Conservation (phyloP, 2,797 vertebrate genomes). For the Gallinago nigripennis region DNA sequence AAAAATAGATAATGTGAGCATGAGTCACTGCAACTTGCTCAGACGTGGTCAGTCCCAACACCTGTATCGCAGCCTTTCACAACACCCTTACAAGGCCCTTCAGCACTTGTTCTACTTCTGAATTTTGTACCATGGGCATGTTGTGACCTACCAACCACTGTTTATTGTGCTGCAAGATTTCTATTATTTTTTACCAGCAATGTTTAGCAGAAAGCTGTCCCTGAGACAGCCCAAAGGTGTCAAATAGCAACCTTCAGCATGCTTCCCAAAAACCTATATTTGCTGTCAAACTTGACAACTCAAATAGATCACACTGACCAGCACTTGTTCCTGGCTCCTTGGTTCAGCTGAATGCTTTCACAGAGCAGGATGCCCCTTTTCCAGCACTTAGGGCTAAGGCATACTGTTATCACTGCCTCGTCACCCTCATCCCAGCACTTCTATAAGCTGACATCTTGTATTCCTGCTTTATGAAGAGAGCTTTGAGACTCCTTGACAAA, state of each 20-base stretch:
- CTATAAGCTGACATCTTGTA: background rate
- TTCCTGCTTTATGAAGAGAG: background rate
- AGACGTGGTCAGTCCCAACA: background rate
- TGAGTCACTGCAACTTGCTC: accelerated
- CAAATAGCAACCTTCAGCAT: background rate
- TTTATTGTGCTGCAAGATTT: background rate
- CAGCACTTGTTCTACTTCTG: background rate
- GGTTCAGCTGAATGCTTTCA: background rate
- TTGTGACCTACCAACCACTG: background rate
- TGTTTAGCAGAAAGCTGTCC: background rate
- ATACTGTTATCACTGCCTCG: background rate
- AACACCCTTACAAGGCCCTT: background rate
- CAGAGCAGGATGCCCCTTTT: background rate
- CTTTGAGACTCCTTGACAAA: background rate
- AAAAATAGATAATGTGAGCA: background rate
- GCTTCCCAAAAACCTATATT: background rate
- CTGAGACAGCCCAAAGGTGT: background rate
- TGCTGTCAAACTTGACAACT: background rate
- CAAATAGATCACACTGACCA: background rate
- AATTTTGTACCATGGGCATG: background rate
- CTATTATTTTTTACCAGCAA: background rate
- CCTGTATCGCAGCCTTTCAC: background rate
- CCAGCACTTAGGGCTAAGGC: accelerated
- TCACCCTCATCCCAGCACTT: accelerated
- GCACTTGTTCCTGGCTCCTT: background rate